Percentiles rank a stretch among this genome's conserved stretches.
Evolutionary conservation across 92 coral and sea anemone genomes (phyloP).

Genomic region (Montipora capitata): DNA sequence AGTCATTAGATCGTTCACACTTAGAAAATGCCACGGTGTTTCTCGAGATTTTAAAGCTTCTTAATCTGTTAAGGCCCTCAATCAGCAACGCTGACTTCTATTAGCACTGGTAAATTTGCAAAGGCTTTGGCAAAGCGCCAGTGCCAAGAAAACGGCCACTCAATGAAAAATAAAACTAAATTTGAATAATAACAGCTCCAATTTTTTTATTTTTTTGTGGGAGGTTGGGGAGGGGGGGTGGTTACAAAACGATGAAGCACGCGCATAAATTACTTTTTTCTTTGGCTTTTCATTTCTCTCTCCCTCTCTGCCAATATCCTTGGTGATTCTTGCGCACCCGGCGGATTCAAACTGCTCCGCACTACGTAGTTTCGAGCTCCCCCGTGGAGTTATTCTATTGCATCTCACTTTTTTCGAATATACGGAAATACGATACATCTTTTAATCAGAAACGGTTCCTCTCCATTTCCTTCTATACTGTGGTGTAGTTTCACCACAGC

Average conservation of each 20-base stretch:
- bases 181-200: background rate
- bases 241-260: constrained; percentile 24
- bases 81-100: background rate
- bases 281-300: background rate
- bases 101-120: constrained; percentile 30
- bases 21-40: too few species aligned
- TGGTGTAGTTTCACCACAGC: constrained; percentile 45
- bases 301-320: constrained; percentile 17
- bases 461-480: constrained; percentile 49
- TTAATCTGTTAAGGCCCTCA: background rate
- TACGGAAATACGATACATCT: constrained; percentile 58
- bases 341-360: constrained; percentile 13
- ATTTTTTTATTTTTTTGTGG: too few species aligned
- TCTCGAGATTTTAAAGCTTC: background rate
- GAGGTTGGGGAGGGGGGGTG: background rate
- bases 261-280: constrained; percentile 22
- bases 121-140: background rate
- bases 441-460: constrained; percentile 58
- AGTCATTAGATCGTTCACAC: background rate
- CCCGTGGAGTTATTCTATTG: constrained; percentile 24
- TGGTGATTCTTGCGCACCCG: constrained; percentile 14
- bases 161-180: background rate
- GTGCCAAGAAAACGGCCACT: background rate
- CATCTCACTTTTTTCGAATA: constrained; percentile 42
- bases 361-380: background rate